These are phyloP conservation scores for Eupithecia subfuscata DNA, from an alignment of 2,888 invertebrate species.

Conservation along the genomic window DNA sequence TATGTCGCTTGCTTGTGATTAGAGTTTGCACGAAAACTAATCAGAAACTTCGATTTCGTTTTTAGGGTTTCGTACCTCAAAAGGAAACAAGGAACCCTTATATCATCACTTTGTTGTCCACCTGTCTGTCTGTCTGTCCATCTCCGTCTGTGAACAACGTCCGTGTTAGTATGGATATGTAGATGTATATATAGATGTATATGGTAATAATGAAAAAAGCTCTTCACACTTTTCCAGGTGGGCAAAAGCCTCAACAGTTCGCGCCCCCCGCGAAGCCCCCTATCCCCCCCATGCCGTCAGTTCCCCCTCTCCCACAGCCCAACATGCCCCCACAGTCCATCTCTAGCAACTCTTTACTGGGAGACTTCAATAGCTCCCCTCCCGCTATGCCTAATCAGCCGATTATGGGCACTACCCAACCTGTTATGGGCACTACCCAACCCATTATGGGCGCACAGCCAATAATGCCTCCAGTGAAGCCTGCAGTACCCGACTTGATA, in stretches of 20 bases:
- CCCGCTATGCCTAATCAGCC: slow-evolving; percentile 34
- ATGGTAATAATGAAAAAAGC: background rate
- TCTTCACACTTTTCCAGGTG: slow-evolving; percentile 45
- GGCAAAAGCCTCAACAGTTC: slow-evolving; percentile 59
- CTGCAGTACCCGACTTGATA: slow-evolving; percentile 68
- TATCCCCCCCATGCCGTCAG: slow-evolving; percentile 68
- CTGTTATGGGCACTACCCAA: slow-evolving; percentile 35
- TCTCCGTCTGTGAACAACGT: no score
- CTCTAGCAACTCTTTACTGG: slow-evolving; percentile 57
- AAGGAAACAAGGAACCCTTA: no score
- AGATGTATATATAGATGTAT: no score
- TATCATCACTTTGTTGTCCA: no score
- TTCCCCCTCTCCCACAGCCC: slow-evolving; percentile 51
- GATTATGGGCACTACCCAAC: slow-evolving; percentile 32
- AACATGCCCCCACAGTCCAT: slow-evolving; percentile 47
- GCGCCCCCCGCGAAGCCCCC: slow-evolving; percentile 72
- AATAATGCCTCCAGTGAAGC: slow-evolving; percentile 26
- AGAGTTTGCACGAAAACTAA: no score
- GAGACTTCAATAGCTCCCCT: slow-evolving; percentile 54
- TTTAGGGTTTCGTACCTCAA: no score
- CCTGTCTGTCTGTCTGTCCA: no score
- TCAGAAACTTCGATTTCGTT: no score
- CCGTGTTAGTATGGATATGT: no score
- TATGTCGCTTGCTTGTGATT: no score
- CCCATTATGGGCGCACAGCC: slow-evolving; percentile 31